Evolutionary conservation across 2,888 invertebrate species (phyloP).

Genomic region (Trachelus troglodyta): DNA sequence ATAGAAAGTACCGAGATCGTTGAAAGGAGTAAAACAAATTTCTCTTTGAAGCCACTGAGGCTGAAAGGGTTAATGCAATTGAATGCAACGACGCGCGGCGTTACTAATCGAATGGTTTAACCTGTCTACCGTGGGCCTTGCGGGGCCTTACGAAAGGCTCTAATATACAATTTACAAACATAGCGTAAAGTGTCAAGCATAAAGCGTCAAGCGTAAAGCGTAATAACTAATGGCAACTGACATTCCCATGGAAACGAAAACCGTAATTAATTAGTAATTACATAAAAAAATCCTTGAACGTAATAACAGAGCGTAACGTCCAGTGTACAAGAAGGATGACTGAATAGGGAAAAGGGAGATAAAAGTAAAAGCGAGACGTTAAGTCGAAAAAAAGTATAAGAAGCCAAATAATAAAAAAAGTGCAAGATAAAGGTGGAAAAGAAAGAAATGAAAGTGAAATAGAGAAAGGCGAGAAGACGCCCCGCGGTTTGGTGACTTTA

Average conservation of each 20-base stretch:
- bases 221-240: not conserved
- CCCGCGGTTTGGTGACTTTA: slow-evolving; percentile 5
- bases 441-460: not conserved
- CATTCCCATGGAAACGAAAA: not conserved
- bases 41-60: not conserved
- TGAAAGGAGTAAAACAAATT: not conserved
- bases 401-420: not conserved
- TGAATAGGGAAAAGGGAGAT: slow-evolving; percentile 6
- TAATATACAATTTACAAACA: not conserved
- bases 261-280: not conserved
- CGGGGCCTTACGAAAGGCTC: not conserved
- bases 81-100: not conserved
- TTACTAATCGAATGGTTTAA: not conserved
- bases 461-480: not conserved
- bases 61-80: not conserved
- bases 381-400: not conserved
- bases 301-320: not conserved
- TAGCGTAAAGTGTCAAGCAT: not conserved
- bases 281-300: not conserved
- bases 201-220: too few relatives aligned
- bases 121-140: not conserved
- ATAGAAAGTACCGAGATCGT: not conserved
- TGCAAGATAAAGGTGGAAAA: not conserved
- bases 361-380: not conserved
- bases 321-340: slow-evolving; percentile 14